These are phyloP conservation scores for Athrips mouffetella DNA, from an alignment of 2,888 invertebrate genomes.

Conservation along the genomic window DNA sequence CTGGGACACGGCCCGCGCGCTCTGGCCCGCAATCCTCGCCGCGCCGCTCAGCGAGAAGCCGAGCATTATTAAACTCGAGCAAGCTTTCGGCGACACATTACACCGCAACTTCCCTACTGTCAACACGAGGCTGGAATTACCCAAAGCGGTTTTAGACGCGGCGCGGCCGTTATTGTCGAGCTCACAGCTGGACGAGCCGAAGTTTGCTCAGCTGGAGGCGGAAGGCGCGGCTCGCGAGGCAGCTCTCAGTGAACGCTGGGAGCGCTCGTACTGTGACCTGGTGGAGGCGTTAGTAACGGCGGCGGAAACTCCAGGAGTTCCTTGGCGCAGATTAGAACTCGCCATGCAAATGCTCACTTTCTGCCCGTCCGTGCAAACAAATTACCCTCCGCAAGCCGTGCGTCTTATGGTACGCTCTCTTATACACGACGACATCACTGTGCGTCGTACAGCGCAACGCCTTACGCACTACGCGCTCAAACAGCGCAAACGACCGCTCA, in stretches of 20 bases:
- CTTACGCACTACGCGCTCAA: slow-evolving; percentile 81
- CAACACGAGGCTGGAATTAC: slow-evolving; percentile 77
- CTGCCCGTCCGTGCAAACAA: slow-evolving; percentile 84
- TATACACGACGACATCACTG: slow-evolving; percentile 87
- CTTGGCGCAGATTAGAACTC: slow-evolving; percentile 88
- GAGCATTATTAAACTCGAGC: slow-evolving; percentile 83
- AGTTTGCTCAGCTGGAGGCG: slow-evolving; percentile 26
- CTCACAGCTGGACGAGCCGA: slow-evolving; percentile 45
- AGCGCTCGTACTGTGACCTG: slow-evolving; percentile 12
- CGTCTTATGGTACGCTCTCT: slow-evolving; percentile 81
- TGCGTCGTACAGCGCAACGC: slow-evolving; percentile 84
- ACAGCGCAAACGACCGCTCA: slow-evolving; percentile 84
- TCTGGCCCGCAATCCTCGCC: slow-evolving; percentile 89
- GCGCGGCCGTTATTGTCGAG: slow-evolving; percentile 68
- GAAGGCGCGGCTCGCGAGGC: slow-evolving; percentile 8
- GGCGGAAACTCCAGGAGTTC: slow-evolving; percentile 13
- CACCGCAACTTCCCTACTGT: slow-evolving; percentile 81
- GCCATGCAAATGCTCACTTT: slow-evolving; percentile 85
- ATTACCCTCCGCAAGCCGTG: slow-evolving; percentile 81
- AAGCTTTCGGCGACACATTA: slow-evolving; percentile 73
- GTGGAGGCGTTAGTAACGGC: slow-evolving; percentile 9
- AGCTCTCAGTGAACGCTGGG: slow-evolving; percentile 5
- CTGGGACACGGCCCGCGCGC: slow-evolving; percentile 83
- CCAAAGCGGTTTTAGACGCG: slow-evolving; percentile 66
- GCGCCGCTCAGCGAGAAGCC: slow-evolving; percentile 92